Evolutionary conservation across 1,140 invertebrate species (phyloP).

Genomic region (Lepidotrigona ventralis): DNA sequence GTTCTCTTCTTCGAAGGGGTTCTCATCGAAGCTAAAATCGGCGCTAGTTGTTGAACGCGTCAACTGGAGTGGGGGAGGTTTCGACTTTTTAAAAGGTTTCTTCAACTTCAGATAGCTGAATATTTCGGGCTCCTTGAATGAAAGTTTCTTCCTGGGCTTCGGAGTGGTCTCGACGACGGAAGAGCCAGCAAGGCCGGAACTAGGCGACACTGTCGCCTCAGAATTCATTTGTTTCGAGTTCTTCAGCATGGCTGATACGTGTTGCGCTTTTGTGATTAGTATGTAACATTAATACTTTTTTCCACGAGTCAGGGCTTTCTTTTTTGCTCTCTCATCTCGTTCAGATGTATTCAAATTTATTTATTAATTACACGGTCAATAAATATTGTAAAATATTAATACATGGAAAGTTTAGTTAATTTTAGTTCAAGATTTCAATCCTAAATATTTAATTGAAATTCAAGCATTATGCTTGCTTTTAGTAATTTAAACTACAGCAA

Average conservation of each 20-base stretch:
- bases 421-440: background rate
- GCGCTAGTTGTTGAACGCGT: conserved; percentile 4
- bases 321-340: conserved; percentile 14
- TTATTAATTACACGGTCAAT: background rate
- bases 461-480: too few relatives aligned
- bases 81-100: conserved; percentile 60
- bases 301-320: background rate
- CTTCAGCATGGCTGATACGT: conserved; percentile 58
- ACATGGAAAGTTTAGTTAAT: background rate
- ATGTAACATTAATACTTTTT: background rate
- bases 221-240: conserved; percentile 56
- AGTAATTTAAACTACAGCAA: too few relatives aligned
- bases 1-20: conserved; percentile 74
- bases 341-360: background rate
- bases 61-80: conserved; percentile 32
- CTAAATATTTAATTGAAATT: too few relatives aligned
- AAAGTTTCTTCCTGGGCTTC: conserved; percentile 90
- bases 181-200: conserved; percentile 68
- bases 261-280: background rate
- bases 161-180: conserved; percentile 78
- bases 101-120: conserved; percentile 78
- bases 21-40: conserved; percentile 64
- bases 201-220: conserved; percentile 68
- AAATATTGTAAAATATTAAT: background rate
- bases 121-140: conserved; percentile 92